phyloP scores from a whole-genome alignment of 2,888 invertebrate species.

The Idaea aversata region DNA sequence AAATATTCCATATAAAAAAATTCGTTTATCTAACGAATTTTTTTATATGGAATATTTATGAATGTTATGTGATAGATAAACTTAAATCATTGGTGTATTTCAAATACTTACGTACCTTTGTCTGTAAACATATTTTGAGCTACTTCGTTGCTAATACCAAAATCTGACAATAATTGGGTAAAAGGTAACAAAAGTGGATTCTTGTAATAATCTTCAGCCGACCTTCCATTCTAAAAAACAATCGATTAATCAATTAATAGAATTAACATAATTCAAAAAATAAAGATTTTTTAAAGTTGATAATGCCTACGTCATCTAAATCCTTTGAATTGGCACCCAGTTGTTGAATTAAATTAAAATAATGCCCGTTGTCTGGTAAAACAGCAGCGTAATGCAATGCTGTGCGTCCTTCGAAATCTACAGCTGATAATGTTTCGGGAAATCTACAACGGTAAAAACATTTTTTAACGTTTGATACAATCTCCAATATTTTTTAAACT shows the following conservation, averaged over 20 bases:
- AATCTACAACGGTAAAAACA: slow-evolving; percentile 74
- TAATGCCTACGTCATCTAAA: slow-evolving; percentile 87
- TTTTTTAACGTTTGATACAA: neutral
- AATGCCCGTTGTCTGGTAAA: slow-evolving; percentile 91
- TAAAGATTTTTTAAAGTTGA: neutral
- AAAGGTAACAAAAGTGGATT: slow-evolving; percentile 85
- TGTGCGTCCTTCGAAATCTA: slow-evolving; percentile 90
- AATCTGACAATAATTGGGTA: slow-evolving; percentile 83
- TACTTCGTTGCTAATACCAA: slow-evolving; percentile 84
- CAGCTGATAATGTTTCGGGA: slow-evolving; percentile 91
- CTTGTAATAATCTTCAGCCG: slow-evolving; percentile 89
- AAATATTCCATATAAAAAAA: neutral
- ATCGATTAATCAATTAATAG: neutral
- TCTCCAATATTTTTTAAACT: neutral
- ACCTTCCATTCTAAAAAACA: slow-evolving; percentile 83
- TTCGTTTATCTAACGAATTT: too few relatives aligned
- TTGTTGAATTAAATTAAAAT: slow-evolving; percentile 91
- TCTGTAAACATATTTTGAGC: slow-evolving; percentile 86
- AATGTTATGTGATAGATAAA: neutral
- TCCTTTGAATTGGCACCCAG: slow-evolving; percentile 92
- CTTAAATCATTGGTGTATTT: neutral
- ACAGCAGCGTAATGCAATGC: slow-evolving; percentile 94
- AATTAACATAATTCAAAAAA: neutral
- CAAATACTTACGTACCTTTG: slow-evolving; percentile 85
- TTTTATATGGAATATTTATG: neutral